Evolutionary conservation across 2,888 invertebrate species (phyloP).

Genomic region (Synanthedon tipuliformis): DNA sequence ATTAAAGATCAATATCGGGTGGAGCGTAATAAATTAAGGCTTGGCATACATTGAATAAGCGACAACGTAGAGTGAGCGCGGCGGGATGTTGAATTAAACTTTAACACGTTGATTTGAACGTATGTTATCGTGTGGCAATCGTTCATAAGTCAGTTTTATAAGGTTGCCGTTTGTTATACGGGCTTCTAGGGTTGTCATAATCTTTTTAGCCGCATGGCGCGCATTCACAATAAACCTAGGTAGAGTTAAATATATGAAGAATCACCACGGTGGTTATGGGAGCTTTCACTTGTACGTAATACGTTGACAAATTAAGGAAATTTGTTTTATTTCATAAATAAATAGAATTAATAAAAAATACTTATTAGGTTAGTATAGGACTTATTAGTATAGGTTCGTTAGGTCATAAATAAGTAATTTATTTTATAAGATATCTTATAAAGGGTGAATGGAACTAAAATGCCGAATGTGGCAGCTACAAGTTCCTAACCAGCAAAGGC

Average conservation of each 20-base stretch:
- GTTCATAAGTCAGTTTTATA: conserved; percentile 44
- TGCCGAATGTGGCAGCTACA: too few species aligned
- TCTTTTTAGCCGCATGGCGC: conserved; percentile 65
- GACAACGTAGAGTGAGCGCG: conserved; percentile 36
- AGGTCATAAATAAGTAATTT: too few species aligned
- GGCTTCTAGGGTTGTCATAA: conserved; percentile 59
- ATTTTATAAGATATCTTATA: too few species aligned
- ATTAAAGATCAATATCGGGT: conserved; percentile 60
- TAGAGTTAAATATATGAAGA: conserved; percentile 32
- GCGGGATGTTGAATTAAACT: conserved; percentile 31
- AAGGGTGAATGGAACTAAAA: too few species aligned
- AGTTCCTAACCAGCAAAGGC: too few species aligned
- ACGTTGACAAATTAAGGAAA: too few species aligned
- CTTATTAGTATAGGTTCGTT: too few species aligned
- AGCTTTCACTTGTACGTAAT: conserved; percentile 13
- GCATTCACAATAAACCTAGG: conserved; percentile 42
- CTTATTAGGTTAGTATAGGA: too few species aligned
- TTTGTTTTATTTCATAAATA: too few species aligned
- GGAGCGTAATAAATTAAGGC: conserved; percentile 57
- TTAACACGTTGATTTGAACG: conserved; percentile 26
- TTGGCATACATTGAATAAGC: conserved; percentile 62
- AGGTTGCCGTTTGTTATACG: conserved; percentile 42
- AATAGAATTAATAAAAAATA: too few species aligned
- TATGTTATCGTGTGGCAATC: conserved; percentile 22
- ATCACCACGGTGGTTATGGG: conserved; percentile 27